Percentiles rank a stretch among this genome's conserved stretches.
These are phyloP conservation scores for Podarcis lilfordi DNA, from an alignment of 2,797 vertebrate species.

Conservation along the genomic window DNA sequence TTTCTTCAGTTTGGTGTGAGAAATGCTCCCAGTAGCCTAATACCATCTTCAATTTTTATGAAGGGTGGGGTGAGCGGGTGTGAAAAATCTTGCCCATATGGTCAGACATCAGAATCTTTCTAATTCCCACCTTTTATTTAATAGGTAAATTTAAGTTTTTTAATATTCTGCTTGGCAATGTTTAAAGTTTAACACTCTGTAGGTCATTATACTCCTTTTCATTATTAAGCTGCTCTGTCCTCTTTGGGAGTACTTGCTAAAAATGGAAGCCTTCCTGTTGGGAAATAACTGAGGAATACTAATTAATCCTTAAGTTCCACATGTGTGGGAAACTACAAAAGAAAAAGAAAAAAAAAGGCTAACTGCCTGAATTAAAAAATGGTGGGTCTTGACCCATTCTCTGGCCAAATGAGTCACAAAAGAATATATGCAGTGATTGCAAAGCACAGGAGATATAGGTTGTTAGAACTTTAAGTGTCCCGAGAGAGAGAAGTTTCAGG, in stretches of 20 bases:
- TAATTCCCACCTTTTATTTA: not conserved
- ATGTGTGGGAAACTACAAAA: too few relatives aligned
- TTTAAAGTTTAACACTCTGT: not conserved
- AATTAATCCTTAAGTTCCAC: too few relatives aligned
- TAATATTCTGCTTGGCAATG: not conserved
- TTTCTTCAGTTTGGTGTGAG: not conserved
- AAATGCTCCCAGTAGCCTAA: constrained; percentile 7
- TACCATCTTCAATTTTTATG: not conserved
- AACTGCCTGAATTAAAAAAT: too few relatives aligned
- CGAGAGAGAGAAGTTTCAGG: too few relatives aligned
- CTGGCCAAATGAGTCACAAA: too few relatives aligned
- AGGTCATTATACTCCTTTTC: not conserved
- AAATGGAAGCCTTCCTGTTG: not conserved
- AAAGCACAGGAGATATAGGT: too few relatives aligned
- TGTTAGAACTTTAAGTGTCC: too few relatives aligned
- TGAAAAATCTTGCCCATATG: not conserved
- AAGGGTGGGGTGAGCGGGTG: not conserved
- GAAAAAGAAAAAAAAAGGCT: too few relatives aligned
- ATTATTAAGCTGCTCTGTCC: not conserved
- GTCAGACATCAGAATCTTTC: not conserved
- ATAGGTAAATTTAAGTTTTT: not conserved
- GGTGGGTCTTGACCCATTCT: too few relatives aligned
- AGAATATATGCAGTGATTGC: too few relatives aligned
- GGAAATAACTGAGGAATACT: too few relatives aligned
- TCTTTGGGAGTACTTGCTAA: not conserved